Percentiles rank a stretch among this genome's conserved stretches.
Evolutionary conservation across 2,113 vertebrate genomes (phyloP).

Genomic region (Puntigrus tetrazona): DNA sequence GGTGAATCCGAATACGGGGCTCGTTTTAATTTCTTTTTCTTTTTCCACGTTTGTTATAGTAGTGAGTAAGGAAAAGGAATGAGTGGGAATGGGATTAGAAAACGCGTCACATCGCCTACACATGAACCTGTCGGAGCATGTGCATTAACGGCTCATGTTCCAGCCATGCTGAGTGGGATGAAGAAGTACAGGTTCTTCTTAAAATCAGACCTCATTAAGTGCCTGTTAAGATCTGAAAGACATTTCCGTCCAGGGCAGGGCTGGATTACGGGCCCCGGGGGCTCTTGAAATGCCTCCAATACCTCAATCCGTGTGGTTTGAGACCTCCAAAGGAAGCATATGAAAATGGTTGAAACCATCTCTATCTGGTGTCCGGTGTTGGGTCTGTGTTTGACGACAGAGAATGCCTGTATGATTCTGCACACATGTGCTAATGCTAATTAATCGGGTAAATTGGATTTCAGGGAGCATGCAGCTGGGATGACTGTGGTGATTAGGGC

Average conservation of each 20-base stretch:
- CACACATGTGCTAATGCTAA: background rate
- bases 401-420: background rate
- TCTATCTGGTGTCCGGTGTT: background rate
- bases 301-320: background rate
- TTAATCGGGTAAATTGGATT: conserved; percentile 30
- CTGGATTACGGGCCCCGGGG: background rate
- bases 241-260: background rate
- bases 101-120: background rate
- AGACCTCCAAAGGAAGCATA: background rate
- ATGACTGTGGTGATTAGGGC: background rate
- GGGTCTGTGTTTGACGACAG: background rate
- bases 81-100: no score
- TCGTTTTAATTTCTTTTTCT: background rate
- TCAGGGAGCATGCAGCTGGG: background rate
- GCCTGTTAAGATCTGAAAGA: background rate
- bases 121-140: conserved; percentile 4
- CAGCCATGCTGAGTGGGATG: background rate
- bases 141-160: background rate
- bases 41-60: background rate
- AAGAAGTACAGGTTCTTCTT: conserved; percentile 14
- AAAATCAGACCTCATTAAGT: background rate
- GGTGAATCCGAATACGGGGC: background rate
- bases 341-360: background rate
- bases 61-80: background rate
- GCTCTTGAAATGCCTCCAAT: background rate